Evolutionary conservation across 2,113 vertebrate species (phyloP), one percentile per base, ranked within the genome.

Genomic region (Sorex fumeus): DNA sequence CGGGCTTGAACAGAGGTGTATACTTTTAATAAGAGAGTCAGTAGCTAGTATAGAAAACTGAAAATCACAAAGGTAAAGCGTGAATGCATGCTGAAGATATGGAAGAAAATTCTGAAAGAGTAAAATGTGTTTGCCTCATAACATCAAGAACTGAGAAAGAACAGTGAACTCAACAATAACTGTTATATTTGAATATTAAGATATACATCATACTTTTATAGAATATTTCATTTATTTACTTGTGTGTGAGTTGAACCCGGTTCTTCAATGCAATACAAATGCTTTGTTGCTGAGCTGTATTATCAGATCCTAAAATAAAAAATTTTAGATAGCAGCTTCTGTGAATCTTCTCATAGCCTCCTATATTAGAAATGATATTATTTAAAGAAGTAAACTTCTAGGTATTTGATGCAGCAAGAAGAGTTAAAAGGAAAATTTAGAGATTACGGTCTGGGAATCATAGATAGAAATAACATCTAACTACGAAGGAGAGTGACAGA

Each of bases 391-490:
- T 50, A 71, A 84, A 67, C n/a, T 47, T 70, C 21, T 8, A 78
- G 53, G 12, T 81, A 69, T 79, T 45, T 74, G 75, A 69, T 87
- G 89, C 18, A 25, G 32, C 21, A 71, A 88, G 32, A 86, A 75
- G 3, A 84, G 21, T 23, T 25, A 53, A 78, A 64, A 77, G 23
- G 9, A 57, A 1, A 16, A 11, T 74, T 53, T 40, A 84, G 87
- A 93, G 69, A 77, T 0, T 3, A 82, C 50, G 47, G 8, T 28
- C 6, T 25, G 53, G 67, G 45, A 64, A n/a, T 18, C 13, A 40
- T 36, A 3, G 50, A 40, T 36, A 3, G 50, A 78, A 8, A 23
- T 36, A 23, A 19, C 87, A 7, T 7, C 40, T 7, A 7, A 3
- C 40, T 32, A 18, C n/a, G 27, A 27, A 87, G 21, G 30, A 64